Percentiles rank a stretch among this genome's conserved stretches.
Conservation (phyloP, 2,113 vertebrate species). For the Leucoraja erinaceus region DNA sequence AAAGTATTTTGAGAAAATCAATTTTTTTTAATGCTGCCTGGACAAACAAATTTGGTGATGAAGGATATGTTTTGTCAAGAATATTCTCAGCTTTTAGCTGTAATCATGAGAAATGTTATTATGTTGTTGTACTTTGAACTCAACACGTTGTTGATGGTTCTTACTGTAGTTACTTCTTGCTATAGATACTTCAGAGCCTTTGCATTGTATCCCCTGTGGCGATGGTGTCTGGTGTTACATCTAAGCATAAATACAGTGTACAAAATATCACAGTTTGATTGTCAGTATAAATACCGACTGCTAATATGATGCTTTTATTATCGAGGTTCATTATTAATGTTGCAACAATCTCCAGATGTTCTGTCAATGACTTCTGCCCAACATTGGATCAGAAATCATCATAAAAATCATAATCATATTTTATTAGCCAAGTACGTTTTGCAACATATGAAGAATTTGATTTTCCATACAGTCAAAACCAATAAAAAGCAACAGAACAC, state of each 20-base stretch:
- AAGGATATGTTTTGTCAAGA: background rate
- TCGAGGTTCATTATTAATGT: too few relatives aligned
- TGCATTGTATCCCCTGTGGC: background rate
- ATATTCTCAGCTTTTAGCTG: background rate
- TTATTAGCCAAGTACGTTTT: too few relatives aligned
- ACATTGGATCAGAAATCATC: too few relatives aligned
- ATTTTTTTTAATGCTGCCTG: background rate
- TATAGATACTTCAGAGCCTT: background rate
- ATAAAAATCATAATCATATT: too few relatives aligned
- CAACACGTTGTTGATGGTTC: background rate
- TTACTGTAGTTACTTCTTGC: background rate
- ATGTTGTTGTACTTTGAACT: background rate
- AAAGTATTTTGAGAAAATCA: background rate
- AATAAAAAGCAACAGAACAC: too few relatives aligned
- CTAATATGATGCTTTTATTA: background rate
- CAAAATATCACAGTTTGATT: background rate
- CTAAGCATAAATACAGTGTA: background rate
- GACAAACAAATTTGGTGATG: background rate
- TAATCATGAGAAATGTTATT: background rate
- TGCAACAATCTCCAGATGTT: too few relatives aligned
- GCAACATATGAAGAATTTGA: too few relatives aligned
- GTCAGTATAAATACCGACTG: background rate
- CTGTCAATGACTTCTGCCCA: too few relatives aligned
- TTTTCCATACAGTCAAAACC: too few relatives aligned
- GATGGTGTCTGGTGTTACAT: background rate